Conservation (phyloP, 2,113 vertebrate species). For the Hippocampus abdominalis region DNA sequence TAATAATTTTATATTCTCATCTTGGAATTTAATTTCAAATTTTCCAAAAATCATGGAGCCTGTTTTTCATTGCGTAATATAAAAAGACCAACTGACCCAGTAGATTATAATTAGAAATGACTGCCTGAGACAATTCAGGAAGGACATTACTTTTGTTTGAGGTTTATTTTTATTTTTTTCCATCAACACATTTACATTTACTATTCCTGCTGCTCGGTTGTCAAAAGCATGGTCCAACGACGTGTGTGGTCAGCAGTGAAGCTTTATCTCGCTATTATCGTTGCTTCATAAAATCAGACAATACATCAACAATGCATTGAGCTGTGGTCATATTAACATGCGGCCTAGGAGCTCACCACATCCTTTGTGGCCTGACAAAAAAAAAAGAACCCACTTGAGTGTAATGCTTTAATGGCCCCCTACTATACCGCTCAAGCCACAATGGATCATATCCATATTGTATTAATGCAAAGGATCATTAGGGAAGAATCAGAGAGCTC, state of each 20-base stretch:
- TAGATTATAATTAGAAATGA: too few relatives aligned
- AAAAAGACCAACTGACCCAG: too few relatives aligned
- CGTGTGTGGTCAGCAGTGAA: slow-evolving; percentile 7
- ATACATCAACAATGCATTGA: slow-evolving; percentile 63
- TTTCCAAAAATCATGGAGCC: too few relatives aligned
- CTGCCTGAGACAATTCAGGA: too few relatives aligned
- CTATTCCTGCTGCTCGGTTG: neutral
- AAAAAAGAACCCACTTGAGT: slow-evolving; percentile 60
- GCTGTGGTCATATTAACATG: slow-evolving; percentile 65
- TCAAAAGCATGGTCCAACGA: neutral
- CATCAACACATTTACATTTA: too few relatives aligned
- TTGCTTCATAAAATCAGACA: slow-evolving; percentile 35
- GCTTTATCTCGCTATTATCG: slow-evolving; percentile 19
- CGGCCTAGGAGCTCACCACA: slow-evolving; percentile 44
- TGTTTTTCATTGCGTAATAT: too few relatives aligned
- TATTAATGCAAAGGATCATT: slow-evolving; percentile 26
- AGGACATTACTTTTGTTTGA: too few relatives aligned
- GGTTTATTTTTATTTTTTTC: too few relatives aligned
- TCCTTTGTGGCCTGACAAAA: slow-evolving; percentile 59
- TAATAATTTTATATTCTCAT: too few relatives aligned
- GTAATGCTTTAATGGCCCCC: slow-evolving; percentile 47
- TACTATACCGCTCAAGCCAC: slow-evolving; percentile 28
- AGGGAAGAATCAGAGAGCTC: slow-evolving; percentile 23
- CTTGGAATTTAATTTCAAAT: too few relatives aligned
- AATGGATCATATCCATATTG: slow-evolving; percentile 36